A percentile compares a stretch with the other conserved stretches of the same genome.
phyloP scores from a whole-genome alignment of 2,113 vertebrate species.

The Rhinogobius similis region DNA sequence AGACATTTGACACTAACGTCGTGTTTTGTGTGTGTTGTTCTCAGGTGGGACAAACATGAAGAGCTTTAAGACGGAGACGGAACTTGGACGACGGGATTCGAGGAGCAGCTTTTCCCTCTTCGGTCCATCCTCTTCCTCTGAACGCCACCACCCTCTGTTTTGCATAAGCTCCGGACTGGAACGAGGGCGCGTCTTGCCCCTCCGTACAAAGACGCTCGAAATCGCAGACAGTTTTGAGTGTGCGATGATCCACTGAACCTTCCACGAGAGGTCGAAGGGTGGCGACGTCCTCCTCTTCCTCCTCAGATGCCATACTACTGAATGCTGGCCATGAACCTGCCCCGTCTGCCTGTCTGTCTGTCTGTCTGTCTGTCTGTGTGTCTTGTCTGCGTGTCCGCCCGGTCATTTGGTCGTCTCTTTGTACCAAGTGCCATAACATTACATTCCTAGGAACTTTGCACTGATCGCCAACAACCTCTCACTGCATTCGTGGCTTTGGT shows the following conservation, averaged over 20 bases:
- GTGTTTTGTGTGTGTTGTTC: conserved; percentile 10
- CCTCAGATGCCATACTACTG: conserved; percentile 80
- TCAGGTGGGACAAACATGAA: conserved; percentile 65
- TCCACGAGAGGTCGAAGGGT: conserved; percentile 38
- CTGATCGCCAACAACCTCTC: conserved; percentile 57
- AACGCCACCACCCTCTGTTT: conserved; percentile 19
- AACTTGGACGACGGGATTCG: conserved; percentile 27
- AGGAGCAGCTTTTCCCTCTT: conserved; percentile 46
- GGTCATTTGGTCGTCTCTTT: conserved; percentile 63
- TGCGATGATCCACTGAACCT: conserved; percentile 52
- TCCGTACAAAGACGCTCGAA: conserved; percentile 39
- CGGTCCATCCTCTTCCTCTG: conserved; percentile 29
- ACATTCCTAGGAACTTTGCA: conserved; percentile 79
- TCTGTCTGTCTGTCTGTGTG: conserved; percentile 30
- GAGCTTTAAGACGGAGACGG: conserved; percentile 33
- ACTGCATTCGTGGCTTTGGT: conserved; percentile 50
- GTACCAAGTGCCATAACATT: conserved; percentile 80
- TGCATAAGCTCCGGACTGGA: conserved; percentile 40
- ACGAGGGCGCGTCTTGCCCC: conserved; percentile 66
- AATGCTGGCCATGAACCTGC: conserved; percentile 79
- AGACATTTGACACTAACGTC: conserved; percentile 2
- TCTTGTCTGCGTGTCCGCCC: conserved; percentile 32
- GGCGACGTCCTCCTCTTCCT: conserved; percentile 22
- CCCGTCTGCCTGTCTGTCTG: conserved; percentile 56
- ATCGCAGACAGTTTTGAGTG: conserved; percentile 22